phyloP scores from a whole-genome alignment of 2,113 vertebrate species.

The Neomonachus schauinslandi region DNA sequence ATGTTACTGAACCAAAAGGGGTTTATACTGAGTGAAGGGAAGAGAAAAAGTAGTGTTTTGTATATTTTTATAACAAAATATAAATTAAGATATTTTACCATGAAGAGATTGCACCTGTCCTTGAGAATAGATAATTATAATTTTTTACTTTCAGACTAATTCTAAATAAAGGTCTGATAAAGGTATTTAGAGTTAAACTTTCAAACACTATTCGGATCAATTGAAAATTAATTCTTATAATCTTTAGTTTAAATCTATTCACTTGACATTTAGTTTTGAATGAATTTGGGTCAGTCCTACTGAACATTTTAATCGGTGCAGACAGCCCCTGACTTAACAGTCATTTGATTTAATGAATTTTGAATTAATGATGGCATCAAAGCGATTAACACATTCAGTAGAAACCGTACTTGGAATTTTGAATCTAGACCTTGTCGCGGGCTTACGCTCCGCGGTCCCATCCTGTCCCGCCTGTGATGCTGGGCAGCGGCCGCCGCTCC shows the following conservation, averaged over 20 bases:
- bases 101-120: conserved; percentile 10
- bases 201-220: not conserved
- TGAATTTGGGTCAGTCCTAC: not conserved
- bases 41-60: not conserved
- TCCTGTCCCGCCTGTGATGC: not conserved
- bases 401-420: not conserved
- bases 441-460: not conserved
- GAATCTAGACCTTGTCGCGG: not conserved
- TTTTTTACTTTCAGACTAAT: conserved; percentile 69
- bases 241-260: not conserved
- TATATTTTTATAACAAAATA: conserved; percentile 69
- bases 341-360: not conserved
- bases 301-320: not conserved
- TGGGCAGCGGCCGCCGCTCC: not conserved
- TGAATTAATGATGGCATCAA: not conserved
- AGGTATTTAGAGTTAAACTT: conserved; percentile 29
- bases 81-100: conserved; percentile 67
- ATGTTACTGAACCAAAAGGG: not conserved
- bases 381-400: not conserved
- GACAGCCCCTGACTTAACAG: not conserved
- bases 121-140: not conserved
- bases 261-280: not conserved
- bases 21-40: not conserved
- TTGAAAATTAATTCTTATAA: not conserved
- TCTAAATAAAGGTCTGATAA: conserved; percentile 75